Evolutionary conservation across 1,140 invertebrate genomes (phyloP).

Genomic region (Ylistrum balloti): DNA sequence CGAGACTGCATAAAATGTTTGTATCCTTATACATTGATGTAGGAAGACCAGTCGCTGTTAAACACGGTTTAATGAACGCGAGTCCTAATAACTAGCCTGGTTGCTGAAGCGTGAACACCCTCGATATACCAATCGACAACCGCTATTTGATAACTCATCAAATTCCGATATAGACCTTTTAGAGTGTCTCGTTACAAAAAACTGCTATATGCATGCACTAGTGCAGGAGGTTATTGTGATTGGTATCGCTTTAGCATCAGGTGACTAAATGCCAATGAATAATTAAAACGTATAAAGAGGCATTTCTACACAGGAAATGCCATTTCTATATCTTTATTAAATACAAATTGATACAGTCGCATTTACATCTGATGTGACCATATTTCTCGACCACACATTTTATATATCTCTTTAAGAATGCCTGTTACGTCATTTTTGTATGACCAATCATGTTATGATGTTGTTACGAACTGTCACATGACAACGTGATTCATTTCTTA

Average conservation of each 20-base stretch:
- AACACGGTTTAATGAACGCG: background rate
- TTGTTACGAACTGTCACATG: too few relatives aligned
- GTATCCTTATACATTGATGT: background rate
- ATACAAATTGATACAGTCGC: too few relatives aligned
- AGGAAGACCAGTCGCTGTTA: background rate
- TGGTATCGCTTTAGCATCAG: background rate
- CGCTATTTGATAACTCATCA: background rate
- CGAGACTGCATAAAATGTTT: background rate
- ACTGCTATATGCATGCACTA: background rate
- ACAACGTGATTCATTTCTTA: too few relatives aligned
- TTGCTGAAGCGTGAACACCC: background rate
- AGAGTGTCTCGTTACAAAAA: background rate
- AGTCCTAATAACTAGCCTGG: background rate
- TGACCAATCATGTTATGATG: too few relatives aligned
- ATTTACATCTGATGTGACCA: too few relatives aligned
- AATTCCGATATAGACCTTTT: slow-evolving; percentile 9
- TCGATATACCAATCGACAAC: background rate
- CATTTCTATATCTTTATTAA: too few relatives aligned
- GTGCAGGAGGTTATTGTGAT: background rate
- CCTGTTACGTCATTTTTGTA: too few relatives aligned
- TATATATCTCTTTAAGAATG: too few relatives aligned
- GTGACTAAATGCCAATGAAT: background rate
- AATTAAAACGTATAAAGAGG: slow-evolving; percentile 2
- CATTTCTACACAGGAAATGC: background rate
- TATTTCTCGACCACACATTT: too few relatives aligned